Conservation (phyloP, 2,113 vertebrate genomes). For the Naja naja region DNA sequence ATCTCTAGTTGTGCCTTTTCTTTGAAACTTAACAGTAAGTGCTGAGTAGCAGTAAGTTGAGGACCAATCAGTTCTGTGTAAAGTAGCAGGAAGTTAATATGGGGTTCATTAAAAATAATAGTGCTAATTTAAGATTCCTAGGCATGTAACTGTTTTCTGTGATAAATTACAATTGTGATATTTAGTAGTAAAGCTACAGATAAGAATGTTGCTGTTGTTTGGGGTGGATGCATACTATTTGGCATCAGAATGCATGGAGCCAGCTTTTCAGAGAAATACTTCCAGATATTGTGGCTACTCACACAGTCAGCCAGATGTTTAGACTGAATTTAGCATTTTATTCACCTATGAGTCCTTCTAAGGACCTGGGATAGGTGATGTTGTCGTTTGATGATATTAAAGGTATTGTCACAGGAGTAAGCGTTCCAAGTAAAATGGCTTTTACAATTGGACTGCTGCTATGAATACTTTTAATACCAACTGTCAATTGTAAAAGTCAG, state of each 20-base stretch:
- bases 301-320: not conserved
- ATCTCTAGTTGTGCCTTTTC: not conserved
- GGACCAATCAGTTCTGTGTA: not conserved
- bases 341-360: not conserved
- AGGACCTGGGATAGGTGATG: not conserved
- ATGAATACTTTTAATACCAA: not conserved
- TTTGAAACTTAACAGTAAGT: not conserved
- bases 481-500: not conserved
- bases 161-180: not conserved
- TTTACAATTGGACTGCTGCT: not conserved
- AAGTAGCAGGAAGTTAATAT: not conserved
- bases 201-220: not conserved
- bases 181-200: not conserved
- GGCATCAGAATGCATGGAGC: conserved; percentile 1
- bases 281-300: not conserved
- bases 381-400: not conserved
- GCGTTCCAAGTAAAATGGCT: not conserved
- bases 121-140: not conserved
- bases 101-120: not conserved
- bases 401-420: not conserved
- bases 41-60: not conserved
- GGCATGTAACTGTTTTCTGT: not conserved
- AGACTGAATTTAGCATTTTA: not conserved
- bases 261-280: not conserved
- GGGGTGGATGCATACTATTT: not conserved